Percentiles rank a stretch among this genome's conserved stretches.
These are phyloP conservation scores for Parasteatoda tepidariorum DNA, from an alignment of 1,140 invertebrate species.

Conservation along the genomic window DNA sequence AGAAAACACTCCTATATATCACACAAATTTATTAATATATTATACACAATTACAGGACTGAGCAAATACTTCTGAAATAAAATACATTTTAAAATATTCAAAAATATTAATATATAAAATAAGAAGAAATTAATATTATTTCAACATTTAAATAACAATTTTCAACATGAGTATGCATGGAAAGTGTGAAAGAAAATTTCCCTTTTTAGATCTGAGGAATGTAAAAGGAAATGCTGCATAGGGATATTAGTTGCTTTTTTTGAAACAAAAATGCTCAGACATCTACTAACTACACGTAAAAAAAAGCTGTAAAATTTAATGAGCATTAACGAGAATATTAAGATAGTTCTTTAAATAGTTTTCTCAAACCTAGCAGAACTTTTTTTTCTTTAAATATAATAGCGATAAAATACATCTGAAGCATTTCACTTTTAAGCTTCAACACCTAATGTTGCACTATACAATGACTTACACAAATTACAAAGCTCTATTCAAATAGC, in stretches of 20 bases:
- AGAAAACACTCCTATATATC: conserved; percentile 11
- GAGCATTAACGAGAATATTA: too few species aligned
- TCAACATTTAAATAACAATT: neutral
- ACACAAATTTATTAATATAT: conserved; percentile 59
- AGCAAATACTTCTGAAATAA: conserved; percentile 56
- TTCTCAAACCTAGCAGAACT: too few species aligned
- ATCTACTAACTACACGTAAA: too few species aligned
- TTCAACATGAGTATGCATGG: neutral
- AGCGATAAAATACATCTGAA: too few species aligned
- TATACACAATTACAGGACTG: conserved; percentile 56
- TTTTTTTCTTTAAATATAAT: too few species aligned
- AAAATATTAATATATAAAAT: conserved; percentile 30
- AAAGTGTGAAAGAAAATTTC: neutral
- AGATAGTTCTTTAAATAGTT: too few species aligned
- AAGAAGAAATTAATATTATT: neutral
- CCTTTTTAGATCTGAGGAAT: neutral
- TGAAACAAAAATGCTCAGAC: conserved; percentile 54
- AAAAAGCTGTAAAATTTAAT: too few species aligned
- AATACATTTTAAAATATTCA: conserved; percentile 23
- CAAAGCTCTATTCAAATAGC: too few species aligned
- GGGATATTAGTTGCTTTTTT: neutral
- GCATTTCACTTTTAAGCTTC: too few species aligned
- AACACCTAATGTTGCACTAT: too few species aligned
- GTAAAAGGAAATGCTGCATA: neutral
- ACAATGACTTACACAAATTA: too few species aligned